A percentile compares a stretch with the other conserved stretches of the same genome.
Conservation (phyloP, 2,797 vertebrate species). For the Eulemur rubriventer region DNA sequence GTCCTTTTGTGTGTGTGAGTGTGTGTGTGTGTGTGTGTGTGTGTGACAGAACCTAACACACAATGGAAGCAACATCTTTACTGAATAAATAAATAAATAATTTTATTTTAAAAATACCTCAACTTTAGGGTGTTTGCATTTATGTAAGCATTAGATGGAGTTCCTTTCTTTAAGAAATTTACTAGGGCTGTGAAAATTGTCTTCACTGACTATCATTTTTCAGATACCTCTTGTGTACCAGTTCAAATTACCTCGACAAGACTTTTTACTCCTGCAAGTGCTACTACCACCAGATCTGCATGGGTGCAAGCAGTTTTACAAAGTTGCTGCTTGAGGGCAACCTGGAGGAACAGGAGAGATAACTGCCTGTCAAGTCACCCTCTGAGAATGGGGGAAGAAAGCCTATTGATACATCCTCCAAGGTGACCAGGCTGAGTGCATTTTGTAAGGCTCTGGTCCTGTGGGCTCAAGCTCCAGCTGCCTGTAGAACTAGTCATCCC, state of each 20-base stretch:
- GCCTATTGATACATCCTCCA: rapidly evolving
- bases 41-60: background rate
- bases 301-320: background rate
- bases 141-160: background rate
- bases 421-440: background rate
- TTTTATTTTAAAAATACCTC: background rate
- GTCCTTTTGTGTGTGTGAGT: too few relatives aligned
- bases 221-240: background rate
- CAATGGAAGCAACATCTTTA: background rate
- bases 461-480: background rate
- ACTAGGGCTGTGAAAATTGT: background rate
- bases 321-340: background rate
- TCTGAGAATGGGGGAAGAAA: background rate
- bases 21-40: background rate
- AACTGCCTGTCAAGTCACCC: background rate
- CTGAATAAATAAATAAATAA: background rate
- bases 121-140: background rate
- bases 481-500: background rate
- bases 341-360: background rate
- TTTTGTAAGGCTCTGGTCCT: background rate
- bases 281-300: background rate
- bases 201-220: background rate
- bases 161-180: background rate
- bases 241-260: background rate
- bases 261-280: background rate